These are phyloP conservation scores for Panulirus ornatus DNA, from an alignment of 1,140 invertebrate species.

Conservation along the genomic window DNA sequence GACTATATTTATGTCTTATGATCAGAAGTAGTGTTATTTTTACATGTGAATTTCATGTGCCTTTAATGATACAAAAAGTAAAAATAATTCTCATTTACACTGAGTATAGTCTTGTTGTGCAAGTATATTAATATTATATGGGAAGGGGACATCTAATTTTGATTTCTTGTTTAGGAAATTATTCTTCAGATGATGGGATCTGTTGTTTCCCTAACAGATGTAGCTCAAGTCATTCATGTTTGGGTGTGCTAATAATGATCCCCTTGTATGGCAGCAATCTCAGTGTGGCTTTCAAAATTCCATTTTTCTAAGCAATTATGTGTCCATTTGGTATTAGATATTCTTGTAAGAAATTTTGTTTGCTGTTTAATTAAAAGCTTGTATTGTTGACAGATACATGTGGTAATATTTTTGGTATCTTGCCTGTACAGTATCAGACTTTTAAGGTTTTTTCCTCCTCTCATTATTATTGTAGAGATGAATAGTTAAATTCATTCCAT, in stretches of 20 bases:
- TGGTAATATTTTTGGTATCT: not conserved
- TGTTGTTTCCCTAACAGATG: not conserved
- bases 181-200: constrained; percentile 1
- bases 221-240: not conserved
- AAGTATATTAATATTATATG: not conserved
- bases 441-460: not conserved
- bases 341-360: not conserved
- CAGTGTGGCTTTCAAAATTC: not conserved
- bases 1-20: not conserved
- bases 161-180: not conserved
- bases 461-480: not conserved
- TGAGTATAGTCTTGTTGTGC: not conserved
- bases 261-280: not conserved
- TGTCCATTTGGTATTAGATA: not conserved
- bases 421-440: not conserved
- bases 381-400: not conserved
- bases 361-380: not conserved
- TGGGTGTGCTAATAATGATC: not conserved
- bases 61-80: not conserved
- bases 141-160: not conserved
- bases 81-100: not conserved
- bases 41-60: constrained; percentile 13
- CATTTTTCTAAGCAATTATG: not conserved
- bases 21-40: constrained; percentile 14
- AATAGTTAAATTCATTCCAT: constrained; percentile 7